phyloP scores from a whole-genome alignment of 1,140 invertebrate genomes.

The Drosophila fuyamai region DNA sequence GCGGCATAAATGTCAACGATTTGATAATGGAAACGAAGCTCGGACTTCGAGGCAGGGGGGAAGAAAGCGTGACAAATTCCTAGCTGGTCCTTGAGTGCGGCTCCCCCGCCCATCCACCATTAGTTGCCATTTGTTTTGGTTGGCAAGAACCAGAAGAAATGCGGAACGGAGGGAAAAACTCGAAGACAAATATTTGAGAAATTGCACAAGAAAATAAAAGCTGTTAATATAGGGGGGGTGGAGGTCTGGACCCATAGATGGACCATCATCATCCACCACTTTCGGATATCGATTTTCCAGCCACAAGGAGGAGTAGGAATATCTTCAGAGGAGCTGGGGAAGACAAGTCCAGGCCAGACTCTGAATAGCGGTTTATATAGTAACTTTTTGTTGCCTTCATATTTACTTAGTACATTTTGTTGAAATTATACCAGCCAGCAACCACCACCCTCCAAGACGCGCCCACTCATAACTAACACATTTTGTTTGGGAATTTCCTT shows the following conservation, averaged over 20 bases:
- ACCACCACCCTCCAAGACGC: conserved; percentile 28
- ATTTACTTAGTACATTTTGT: conserved; percentile 83
- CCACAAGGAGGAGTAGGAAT: conserved; percentile 19
- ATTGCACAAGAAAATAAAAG: conserved; percentile 70
- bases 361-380: conserved; percentile 75
- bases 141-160: conserved; percentile 17
- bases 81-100: conserved; percentile 58
- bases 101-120: conserved; percentile 33
- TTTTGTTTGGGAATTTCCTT: conserved; percentile 67
- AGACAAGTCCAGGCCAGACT: conserved; percentile 3
- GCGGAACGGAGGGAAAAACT: conserved; percentile 23
- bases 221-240: conserved; percentile 55
- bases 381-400: conserved; percentile 59
- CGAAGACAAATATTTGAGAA: conserved; percentile 77
- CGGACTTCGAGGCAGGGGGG: conserved; percentile 1
- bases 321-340: conserved; percentile 11
- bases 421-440: conserved; percentile 67
- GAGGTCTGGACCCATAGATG: conserved; percentile 6
- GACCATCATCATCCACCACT: conserved; percentile 42
- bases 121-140: conserved; percentile 78
- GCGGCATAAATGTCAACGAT: conserved; percentile 82
- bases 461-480: conserved; percentile 69
- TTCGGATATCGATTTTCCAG: conserved; percentile 61
- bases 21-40: conserved; percentile 70
- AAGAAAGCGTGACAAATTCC: conserved; percentile 62